Evolutionary conservation across 92 coral and sea anemone species (phyloP), one percentile per base, ranked within the genome.

Genomic region (Porites evermanni): DNA sequence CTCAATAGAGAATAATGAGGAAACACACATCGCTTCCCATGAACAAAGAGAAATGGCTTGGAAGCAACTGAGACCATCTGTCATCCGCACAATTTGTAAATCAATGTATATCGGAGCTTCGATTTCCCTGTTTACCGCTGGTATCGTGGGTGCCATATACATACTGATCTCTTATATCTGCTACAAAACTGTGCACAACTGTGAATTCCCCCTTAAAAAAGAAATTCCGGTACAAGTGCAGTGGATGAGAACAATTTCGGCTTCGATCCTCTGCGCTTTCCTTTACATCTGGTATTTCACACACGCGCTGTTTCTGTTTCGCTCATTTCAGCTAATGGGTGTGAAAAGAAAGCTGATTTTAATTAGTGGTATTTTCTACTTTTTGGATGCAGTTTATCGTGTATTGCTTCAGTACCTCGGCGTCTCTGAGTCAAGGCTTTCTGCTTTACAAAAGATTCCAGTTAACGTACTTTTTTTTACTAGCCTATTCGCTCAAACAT

Each of bases 271-370:
- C 2, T 0, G 38, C 10, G 56, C 26, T 10, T 50, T 73, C 12
- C 0, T 50, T 8, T 73, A 10, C 60, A 1, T n/a, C 29, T 73
- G 78, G 78, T 50, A 19, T 14, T 73, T 73, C 53, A 44, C 16
- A 3, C n/a, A 1, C 14, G 19, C 19, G 1, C 61, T 73, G 8
- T 19, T 73, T 50, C 78, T 73, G 1, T 78, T 78, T 53, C 82
- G 71, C 19, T 61, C 81, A 63, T 29, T 24, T 61, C 81, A 77
- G 68, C 53, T 61, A 38, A 61, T 9, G 8, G 72, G 72, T 14
- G 56, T 64, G 16, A 78, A 78, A 18, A 64, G 11, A 44, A 78
- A 77, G 2, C 59, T 78, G 11, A 17, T 73, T 4, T 71, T 78
- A 1, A 53, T 7, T 17, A 18, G 56, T 10, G 12, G 14, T 5